These are phyloP conservation scores for Phalacrocorax pelagicus DNA, from an alignment of 2,113 vertebrate species.

Conservation along the genomic window DNA sequence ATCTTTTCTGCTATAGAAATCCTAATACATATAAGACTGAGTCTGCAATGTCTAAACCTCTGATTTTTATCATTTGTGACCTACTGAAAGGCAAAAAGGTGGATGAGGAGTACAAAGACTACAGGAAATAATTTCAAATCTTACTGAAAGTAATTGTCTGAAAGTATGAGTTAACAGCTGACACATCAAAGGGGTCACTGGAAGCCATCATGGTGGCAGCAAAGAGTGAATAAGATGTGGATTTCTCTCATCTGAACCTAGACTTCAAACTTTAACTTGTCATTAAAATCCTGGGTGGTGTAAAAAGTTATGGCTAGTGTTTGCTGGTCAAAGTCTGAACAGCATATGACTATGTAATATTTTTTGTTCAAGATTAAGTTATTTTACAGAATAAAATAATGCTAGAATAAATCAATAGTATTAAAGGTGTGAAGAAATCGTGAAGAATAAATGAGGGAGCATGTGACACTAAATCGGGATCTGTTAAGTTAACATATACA, in stretches of 20 bases:
- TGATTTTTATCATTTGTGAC: not conserved
- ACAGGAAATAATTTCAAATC: not conserved
- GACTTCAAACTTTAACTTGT: not conserved
- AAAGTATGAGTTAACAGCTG: constrained; percentile 17
- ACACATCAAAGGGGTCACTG: constrained; percentile 33
- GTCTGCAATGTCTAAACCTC: not conserved
- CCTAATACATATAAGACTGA: not conserved
- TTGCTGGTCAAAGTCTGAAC: not conserved
- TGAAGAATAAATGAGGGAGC: not conserved
- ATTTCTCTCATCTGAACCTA: constrained; percentile 19
- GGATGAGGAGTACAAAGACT: not conserved
- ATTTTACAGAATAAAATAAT: not conserved
- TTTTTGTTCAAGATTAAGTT: not conserved
- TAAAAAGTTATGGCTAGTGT: not conserved
- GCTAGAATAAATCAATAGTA: not conserved
- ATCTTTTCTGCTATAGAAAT: not conserved
- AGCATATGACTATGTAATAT: not conserved
- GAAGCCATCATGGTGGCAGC: not conserved
- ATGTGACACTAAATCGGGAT: fast-evolving
- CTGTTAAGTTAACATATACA: not conserved
- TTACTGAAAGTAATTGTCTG: not conserved
- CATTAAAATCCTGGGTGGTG: not conserved
- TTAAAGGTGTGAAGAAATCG: not conserved
- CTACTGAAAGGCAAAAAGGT: not conserved
- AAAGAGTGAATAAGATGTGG: not conserved